These are phyloP conservation scores for Oceanites oceanicus DNA, from an alignment of 2,113 vertebrate genomes.

Conservation along the genomic window DNA sequence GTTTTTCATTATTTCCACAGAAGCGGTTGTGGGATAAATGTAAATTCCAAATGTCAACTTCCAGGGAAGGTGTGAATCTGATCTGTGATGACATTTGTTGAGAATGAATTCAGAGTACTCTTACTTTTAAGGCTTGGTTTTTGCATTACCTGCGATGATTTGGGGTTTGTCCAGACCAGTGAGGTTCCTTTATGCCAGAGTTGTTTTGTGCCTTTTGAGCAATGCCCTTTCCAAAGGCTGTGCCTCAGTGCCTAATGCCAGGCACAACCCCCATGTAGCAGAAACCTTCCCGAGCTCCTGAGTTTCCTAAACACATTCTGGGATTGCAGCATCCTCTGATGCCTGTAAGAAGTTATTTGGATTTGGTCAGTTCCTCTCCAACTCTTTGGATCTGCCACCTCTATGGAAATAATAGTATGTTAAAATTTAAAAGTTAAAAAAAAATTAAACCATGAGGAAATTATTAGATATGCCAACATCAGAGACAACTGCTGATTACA, in stretches of 20 bases:
- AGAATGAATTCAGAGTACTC: not conserved
- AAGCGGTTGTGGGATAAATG: not conserved
- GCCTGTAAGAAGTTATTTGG: not conserved
- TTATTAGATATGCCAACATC: not conserved
- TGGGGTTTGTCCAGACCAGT: fast-evolving
- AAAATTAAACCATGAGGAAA: not conserved
- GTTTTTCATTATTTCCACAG: not conserved
- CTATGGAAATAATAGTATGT: not conserved
- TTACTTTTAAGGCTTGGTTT: not conserved
- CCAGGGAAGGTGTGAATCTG: not conserved
- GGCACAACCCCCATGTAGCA: not conserved
- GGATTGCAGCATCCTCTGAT: not conserved
- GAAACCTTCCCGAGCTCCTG: not conserved
- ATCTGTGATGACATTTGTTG: not conserved
- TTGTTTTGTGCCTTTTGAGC: not conserved
- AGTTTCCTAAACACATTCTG: not conserved
- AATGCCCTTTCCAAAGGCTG: not conserved
- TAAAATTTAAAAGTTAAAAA: not conserved
- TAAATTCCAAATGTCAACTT: not conserved
- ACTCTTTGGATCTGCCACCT: not conserved
- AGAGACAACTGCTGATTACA: not conserved
- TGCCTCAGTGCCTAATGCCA: not conserved
- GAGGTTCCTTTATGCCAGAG: not conserved
- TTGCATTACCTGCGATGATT: not conserved
- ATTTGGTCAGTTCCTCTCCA: not conserved